Conservation (phyloP, 1,140 invertebrate genomes). For the Cherax destructor region DNA sequence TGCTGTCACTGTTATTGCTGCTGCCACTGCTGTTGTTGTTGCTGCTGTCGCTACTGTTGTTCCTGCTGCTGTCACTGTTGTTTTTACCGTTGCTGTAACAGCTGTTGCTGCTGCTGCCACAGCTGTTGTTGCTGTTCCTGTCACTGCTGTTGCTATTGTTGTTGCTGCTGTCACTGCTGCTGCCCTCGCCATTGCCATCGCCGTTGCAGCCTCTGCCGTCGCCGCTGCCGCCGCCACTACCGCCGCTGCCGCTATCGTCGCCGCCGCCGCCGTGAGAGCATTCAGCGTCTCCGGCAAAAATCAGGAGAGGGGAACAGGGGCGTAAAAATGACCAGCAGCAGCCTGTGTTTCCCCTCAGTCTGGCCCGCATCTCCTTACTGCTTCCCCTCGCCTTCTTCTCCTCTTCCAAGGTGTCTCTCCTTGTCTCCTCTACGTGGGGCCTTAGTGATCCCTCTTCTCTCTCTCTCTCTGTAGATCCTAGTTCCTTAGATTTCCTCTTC, state of each 20-base stretch:
- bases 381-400: not conserved
- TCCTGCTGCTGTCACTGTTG: not conserved
- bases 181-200: not conserved
- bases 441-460: not conserved
- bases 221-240: not conserved
- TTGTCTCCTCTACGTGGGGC: not conserved
- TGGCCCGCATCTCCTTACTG: conserved; percentile 6
- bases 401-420: not conserved
- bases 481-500: not conserved
- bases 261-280: not conserved
- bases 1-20: not conserved
- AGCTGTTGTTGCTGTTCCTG: too few species aligned
- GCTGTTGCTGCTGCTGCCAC: not conserved
- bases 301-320: conserved; percentile 35
- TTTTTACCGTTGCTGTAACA: not conserved
- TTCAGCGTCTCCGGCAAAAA: not conserved
- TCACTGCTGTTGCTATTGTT: too few species aligned
- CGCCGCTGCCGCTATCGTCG: not conserved
- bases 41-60: too few species aligned
- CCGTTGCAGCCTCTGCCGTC: not conserved
- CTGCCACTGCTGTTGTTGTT: not conserved
- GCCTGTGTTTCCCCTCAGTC: conserved; percentile 48
- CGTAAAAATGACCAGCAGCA: conserved; percentile 54
- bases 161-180: not conserved
- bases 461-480: not conserved